Evolutionary conservation across 2,797 vertebrate genomes (phyloP).

Genomic region (Catostomus latipinnis): DNA sequence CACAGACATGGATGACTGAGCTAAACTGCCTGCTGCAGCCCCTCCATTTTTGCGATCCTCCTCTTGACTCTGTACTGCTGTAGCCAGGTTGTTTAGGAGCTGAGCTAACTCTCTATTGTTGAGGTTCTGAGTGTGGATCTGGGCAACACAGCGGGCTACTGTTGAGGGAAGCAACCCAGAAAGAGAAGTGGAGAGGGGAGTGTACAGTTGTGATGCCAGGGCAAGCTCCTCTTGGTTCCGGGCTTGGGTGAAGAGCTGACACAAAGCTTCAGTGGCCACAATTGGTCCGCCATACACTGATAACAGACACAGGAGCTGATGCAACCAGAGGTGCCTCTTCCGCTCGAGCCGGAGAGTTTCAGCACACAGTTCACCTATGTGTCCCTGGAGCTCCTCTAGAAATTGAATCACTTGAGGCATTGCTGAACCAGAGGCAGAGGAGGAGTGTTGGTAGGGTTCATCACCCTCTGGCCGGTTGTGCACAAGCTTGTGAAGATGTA

Average conservation of each 20-base stretch:
- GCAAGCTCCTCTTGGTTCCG: slow-evolving; percentile 87
- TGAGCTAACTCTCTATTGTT: slow-evolving; percentile 80
- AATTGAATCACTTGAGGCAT: slow-evolving; percentile 84
- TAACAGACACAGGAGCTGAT: slow-evolving; percentile 88
- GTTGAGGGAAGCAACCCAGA: slow-evolving; percentile 82
- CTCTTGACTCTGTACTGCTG: slow-evolving; percentile 82
- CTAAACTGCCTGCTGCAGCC: slow-evolving; percentile 60
- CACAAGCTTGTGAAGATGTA: slow-evolving; percentile 92
- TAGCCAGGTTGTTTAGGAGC: slow-evolving; percentile 85
- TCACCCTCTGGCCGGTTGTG: slow-evolving; percentile 78
- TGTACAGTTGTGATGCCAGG: slow-evolving; percentile 87
- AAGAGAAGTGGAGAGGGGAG: slow-evolving; percentile 84
- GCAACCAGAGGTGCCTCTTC: slow-evolving; percentile 92
- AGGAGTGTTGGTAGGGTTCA: slow-evolving; percentile 55
- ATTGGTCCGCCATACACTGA: slow-evolving; percentile 87
- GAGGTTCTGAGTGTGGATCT: slow-evolving; percentile 86
- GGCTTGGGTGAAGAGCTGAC: slow-evolving; percentile 86
- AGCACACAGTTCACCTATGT: slow-evolving; percentile 85
- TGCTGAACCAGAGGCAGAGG: slow-evolving; percentile 33
- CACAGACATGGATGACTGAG: slow-evolving; percentile 78
- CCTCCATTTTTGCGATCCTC: slow-evolving; percentile 69
- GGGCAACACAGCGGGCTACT: slow-evolving; percentile 84
- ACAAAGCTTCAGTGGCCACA: slow-evolving; percentile 87
- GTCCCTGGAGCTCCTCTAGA: slow-evolving; percentile 85
- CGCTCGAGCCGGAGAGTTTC: slow-evolving; percentile 88